These are phyloP conservation scores for Erpornis zantholeuca DNA, from an alignment of 2,113 vertebrate species.

Conservation along the genomic window DNA sequence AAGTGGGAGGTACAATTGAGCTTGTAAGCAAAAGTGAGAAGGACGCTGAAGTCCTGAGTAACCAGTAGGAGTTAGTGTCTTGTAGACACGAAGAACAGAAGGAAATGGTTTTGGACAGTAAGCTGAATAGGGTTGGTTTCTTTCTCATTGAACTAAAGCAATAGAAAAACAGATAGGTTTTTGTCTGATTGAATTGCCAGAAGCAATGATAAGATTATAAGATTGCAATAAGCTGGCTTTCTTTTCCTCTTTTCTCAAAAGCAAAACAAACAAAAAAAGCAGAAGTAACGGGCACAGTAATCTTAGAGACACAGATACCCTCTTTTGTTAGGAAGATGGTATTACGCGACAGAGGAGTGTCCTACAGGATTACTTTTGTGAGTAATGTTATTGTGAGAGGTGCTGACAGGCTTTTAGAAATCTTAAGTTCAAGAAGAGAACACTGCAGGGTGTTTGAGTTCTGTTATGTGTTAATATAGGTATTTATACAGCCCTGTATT, in stretches of 20 bases:
- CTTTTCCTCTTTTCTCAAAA: neutral
- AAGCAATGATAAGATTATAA: neutral
- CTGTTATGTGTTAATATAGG: neutral
- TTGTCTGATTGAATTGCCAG: conserved; percentile 17
- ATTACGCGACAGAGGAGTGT: neutral
- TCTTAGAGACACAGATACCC: neutral
- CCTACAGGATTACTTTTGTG: neutral
- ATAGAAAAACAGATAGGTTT: neutral
- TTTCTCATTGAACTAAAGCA: neutral
- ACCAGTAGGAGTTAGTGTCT: neutral
- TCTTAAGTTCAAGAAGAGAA: neutral
- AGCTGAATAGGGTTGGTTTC: neutral
- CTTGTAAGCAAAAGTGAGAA: neutral
- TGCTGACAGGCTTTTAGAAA: neutral
- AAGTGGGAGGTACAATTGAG: neutral
- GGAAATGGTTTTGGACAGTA: neutral
- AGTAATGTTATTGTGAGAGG: neutral
- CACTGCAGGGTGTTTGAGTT: neutral
- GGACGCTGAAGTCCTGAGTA: neutral
- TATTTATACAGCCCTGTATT: neutral
- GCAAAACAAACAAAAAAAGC: neutral
- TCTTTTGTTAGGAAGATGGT: neutral
- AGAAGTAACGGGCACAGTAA: neutral
- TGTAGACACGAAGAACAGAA: neutral
- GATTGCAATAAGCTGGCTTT: conserved; percentile 12